These are phyloP conservation scores for Anguilla rostrata DNA, from an alignment of 2,113 vertebrate genomes.

Conservation along the genomic window DNA sequence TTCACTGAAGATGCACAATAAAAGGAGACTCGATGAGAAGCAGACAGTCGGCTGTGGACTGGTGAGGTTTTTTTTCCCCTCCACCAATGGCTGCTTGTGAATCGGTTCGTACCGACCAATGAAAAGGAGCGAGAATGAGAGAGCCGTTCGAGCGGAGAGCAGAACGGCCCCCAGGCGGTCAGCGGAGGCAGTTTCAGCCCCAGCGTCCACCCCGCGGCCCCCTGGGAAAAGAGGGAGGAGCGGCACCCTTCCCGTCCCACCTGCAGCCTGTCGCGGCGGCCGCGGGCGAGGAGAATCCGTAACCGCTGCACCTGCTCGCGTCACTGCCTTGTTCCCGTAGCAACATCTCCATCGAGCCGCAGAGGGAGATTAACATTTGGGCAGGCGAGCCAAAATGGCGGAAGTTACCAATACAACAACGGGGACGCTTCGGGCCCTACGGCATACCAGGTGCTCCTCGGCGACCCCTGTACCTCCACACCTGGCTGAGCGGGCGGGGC, in stretches of 20 bases:
- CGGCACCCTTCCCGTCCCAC: too few relatives aligned
- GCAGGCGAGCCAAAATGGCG: not conserved
- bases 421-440: not conserved
- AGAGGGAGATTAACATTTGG: slow-evolving; percentile 6
- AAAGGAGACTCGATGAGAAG: not conserved
- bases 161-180: too few relatives aligned
- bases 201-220: too few relatives aligned
- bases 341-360: not conserved
- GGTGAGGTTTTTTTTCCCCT: too few relatives aligned
- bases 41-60: not conserved
- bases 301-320: not conserved
- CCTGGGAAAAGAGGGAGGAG: not conserved
- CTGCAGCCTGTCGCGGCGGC: not conserved
- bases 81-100: too few relatives aligned
- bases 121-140: too few relatives aligned
- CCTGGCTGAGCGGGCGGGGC: not conserved
- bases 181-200: too few relatives aligned
- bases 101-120: too few relatives aligned
- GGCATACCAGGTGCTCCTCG: not conserved
- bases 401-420: not conserved
- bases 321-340: not conserved
- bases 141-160: too few relatives aligned
- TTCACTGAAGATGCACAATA: not conserved
- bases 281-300: slow-evolving; percentile 20
- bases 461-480: not conserved